These are phyloP conservation scores for Austrofundulus limnaeus DNA, from an alignment of 2,113 vertebrate species.

Conservation along the genomic window DNA sequence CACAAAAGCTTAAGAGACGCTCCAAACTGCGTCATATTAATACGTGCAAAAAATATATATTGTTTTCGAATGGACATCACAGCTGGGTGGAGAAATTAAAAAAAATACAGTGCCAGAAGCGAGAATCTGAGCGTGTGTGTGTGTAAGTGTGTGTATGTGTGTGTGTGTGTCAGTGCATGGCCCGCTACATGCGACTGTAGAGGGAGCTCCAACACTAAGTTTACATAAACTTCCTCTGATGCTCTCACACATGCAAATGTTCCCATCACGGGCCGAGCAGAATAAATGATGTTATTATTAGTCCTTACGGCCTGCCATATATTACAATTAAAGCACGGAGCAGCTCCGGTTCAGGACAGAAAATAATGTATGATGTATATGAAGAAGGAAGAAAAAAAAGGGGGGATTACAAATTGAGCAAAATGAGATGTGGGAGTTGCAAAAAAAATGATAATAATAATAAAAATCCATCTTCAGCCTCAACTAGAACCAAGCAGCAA, in stretches of 20 bases:
- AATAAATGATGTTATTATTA: slow-evolving; percentile 76
- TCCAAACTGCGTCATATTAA: neutral
- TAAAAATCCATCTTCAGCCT: slow-evolving; percentile 57
- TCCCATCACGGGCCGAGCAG: slow-evolving; percentile 66
- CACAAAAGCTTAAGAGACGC: neutral
- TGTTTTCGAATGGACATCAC: slow-evolving; percentile 36
- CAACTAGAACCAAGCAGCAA: slow-evolving; percentile 41
- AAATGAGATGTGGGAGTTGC: slow-evolving; percentile 58
- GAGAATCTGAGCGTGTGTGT: too few relatives aligned
- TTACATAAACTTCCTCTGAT: slow-evolving; percentile 79
- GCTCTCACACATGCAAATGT: slow-evolving; percentile 74
- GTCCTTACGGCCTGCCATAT: slow-evolving; percentile 61
- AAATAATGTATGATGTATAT: slow-evolving; percentile 57
- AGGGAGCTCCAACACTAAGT: slow-evolving; percentile 90
- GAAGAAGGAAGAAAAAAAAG: slow-evolving; percentile 18
- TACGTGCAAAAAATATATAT: slow-evolving; percentile 27
- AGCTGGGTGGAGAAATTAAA: slow-evolving; percentile 13
- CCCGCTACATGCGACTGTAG: slow-evolving; percentile 80
- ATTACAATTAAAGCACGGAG: slow-evolving; percentile 72
- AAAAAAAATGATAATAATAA: too few relatives aligned
- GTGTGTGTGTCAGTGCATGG: slow-evolving; percentile 20
- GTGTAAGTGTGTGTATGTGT: slow-evolving; percentile 12
- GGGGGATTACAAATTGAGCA: slow-evolving; percentile 62
- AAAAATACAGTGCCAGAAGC: neutral
- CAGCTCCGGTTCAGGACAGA: slow-evolving; percentile 48